A percentile compares a stretch with the other conserved stretches of the same genome.
These are phyloP conservation scores for Pterocles burchelli DNA, from an alignment of 2,113 vertebrate species.

Conservation along the genomic window DNA sequence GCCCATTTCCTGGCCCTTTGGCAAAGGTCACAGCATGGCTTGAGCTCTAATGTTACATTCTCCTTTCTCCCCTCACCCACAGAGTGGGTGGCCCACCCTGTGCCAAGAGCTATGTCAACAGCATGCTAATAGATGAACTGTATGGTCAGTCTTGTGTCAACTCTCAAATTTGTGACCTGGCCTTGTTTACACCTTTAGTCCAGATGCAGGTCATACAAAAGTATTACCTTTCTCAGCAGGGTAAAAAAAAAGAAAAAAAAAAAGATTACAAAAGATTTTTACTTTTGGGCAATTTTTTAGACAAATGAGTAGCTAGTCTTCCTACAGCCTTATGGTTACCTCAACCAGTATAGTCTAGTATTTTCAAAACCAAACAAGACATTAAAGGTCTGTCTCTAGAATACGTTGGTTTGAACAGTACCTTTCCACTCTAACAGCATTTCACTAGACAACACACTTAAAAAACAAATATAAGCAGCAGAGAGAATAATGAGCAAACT, in stretches of 20 bases:
- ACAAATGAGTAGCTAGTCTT: background rate
- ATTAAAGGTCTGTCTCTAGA: background rate
- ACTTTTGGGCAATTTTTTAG: background rate
- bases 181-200: background rate
- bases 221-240: background rate
- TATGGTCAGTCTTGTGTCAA: background rate
- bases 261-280: background rate
- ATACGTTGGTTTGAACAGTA: background rate
- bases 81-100: background rate
- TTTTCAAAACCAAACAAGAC: background rate
- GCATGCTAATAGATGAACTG: background rate
- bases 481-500: background rate
- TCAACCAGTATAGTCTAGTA: background rate
- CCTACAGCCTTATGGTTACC: background rate
- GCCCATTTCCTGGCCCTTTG: background rate
- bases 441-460: background rate
- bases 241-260: background rate
- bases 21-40: background rate
- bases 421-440: background rate
- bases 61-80: background rate
- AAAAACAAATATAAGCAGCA: background rate
- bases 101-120: background rate
- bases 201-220: background rate
- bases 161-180: background rate
- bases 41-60: background rate